These are phyloP conservation scores for Porites evermanni DNA, from an alignment of 92 coral and sea anemone genomes.

Conservation along the genomic window DNA sequence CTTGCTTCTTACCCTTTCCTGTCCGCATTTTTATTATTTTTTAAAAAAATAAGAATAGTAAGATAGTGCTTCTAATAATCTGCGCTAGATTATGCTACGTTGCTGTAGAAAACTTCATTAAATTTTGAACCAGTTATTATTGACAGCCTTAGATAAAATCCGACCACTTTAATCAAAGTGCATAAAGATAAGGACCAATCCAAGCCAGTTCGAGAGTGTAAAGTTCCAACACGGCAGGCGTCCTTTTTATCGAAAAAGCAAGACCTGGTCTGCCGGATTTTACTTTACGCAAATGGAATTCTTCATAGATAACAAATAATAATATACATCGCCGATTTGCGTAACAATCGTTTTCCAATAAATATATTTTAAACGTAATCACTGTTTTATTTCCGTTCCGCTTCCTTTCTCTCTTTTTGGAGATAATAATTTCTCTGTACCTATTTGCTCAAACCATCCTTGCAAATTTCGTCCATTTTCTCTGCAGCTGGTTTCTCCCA, in stretches of 20 bases:
- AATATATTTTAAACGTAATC: conserved; percentile 4
- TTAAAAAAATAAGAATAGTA: no score
- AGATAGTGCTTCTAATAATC: no score
- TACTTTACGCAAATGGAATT: conserved; percentile 9
- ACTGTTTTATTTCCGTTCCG: conserved; percentile 3
- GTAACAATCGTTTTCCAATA: not conserved
- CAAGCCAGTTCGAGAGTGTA: no score
- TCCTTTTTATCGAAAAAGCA: conserved; percentile 20
- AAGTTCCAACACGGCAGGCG: no score
- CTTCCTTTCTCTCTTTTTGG: conserved; percentile 3
- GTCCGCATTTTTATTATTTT: no score
- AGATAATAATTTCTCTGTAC: not conserved
- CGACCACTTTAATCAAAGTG: no score
- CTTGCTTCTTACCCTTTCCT: no score
- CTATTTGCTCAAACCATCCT: not conserved
- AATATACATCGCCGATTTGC: not conserved
- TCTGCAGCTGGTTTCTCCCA: not conserved
- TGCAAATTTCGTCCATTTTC: not conserved
- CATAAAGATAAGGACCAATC: no score
- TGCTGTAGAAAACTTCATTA: no score
- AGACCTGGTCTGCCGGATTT: conserved; percentile 30
- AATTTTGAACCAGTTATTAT: no score
- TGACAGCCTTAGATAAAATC: no score
- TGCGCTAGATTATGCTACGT: no score
- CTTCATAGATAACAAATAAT: not conserved